These are phyloP conservation scores for Tachina grossa DNA, from an alignment of 2,888 invertebrate species.

Conservation along the genomic window DNA sequence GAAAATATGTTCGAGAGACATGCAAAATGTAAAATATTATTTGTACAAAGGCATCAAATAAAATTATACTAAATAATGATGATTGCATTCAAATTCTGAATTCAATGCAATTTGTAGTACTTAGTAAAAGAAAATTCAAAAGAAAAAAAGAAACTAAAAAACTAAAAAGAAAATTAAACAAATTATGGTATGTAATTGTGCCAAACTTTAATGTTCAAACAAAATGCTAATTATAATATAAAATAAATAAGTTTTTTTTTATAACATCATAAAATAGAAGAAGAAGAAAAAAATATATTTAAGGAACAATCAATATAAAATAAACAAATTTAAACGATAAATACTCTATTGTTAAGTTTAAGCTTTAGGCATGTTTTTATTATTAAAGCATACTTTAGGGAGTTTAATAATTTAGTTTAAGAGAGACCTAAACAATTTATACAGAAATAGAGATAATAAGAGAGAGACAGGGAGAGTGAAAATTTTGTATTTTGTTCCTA, in stretches of 20 bases:
- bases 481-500: background rate
- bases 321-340: slow-evolving; percentile 16
- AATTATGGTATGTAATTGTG: slow-evolving; percentile 62
- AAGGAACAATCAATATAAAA: slow-evolving; percentile 23
- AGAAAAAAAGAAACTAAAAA: background rate
- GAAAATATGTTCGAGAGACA: slow-evolving; percentile 52
- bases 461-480: background rate
- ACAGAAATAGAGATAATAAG: too few relatives aligned
- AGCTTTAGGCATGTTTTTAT: background rate
- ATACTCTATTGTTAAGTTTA: background rate
- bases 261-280: slow-evolving; percentile 6
- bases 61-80: slow-evolving; percentile 28
- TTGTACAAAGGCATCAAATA: slow-evolving; percentile 45
- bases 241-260: slow-evolving; percentile 41
- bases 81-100: slow-evolving; percentile 51
- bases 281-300: background rate
- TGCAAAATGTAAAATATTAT: slow-evolving; percentile 61
- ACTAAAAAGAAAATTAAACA: slow-evolving; percentile 3
- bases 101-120: slow-evolving; percentile 36
- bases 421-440: background rate
- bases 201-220: slow-evolving; percentile 67
- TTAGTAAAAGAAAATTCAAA: background rate
- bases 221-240: slow-evolving; percentile 16
- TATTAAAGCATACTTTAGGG: slow-evolving; percentile 16
- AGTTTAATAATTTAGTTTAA: background rate